Conservation (phyloP, 2,888 invertebrate species). For the Catocala fraxini region DNA sequence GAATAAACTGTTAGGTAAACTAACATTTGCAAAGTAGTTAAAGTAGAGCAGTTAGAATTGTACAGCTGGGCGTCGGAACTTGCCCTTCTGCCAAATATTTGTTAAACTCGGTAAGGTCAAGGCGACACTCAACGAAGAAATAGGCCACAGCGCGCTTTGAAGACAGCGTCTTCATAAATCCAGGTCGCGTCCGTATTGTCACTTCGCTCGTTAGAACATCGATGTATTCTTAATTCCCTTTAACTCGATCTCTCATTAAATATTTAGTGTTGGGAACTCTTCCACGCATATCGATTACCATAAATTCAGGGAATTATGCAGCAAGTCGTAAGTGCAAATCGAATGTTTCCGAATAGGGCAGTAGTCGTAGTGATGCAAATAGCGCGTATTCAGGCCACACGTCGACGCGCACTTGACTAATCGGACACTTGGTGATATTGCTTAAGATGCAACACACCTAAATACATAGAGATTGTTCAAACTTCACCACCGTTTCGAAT, state of each 20-base stretch:
- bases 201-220: conserved; percentile 41
- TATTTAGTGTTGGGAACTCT: conserved; percentile 31
- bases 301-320: conserved; percentile 45
- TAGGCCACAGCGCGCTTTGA: conserved; percentile 33
- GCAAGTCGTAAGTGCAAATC: conserved; percentile 42
- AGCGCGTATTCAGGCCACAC: conserved; percentile 59
- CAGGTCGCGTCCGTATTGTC: conserved; percentile 34
- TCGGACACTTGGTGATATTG: background rate
- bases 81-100: conserved; percentile 48
- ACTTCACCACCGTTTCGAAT: conserved; percentile 22
- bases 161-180: conserved; percentile 31
- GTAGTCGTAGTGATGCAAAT: conserved; percentile 54
- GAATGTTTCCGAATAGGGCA: conserved; percentile 45
- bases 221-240: conserved; percentile 38
- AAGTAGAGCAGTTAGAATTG: conserved; percentile 32
- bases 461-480: conserved; percentile 1
- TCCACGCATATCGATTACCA: conserved; percentile 41
- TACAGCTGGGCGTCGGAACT: conserved; percentile 35
- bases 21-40: conserved; percentile 10
- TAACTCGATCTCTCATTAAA: conserved; percentile 38
- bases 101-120: conserved; percentile 43
- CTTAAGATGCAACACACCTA: no score
- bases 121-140: conserved; percentile 29
- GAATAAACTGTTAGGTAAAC: background rate
- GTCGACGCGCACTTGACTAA: conserved; percentile 46